Evolutionary conservation across 1,140 invertebrate species (phyloP).

Genomic region (Platyscapa corneri): DNA sequence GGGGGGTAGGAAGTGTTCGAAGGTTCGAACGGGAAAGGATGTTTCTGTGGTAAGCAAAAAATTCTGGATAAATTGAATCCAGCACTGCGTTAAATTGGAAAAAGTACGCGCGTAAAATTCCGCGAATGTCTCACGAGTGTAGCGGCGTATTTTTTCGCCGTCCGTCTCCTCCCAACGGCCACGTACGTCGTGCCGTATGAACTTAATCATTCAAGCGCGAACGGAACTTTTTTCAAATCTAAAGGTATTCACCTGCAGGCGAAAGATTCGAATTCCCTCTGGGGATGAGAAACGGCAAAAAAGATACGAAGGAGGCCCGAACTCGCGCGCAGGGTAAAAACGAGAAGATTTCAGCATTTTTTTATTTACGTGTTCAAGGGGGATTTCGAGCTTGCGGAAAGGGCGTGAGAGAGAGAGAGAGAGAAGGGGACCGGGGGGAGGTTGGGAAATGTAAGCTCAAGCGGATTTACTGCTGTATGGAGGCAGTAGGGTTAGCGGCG

Average conservation of each 20-base stretch:
- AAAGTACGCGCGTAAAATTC: conserved; percentile 28
- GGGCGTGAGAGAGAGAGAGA: not conserved
- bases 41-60: not conserved
- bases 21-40: not conserved
- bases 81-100: conserved; percentile 45
- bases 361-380: not conserved
- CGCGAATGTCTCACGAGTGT: conserved; percentile 14
- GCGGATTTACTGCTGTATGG: conserved; percentile 16
- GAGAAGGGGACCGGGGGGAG: not conserved
- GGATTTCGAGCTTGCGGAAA: not conserved
- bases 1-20: not conserved
- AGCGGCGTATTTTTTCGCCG: not conserved
- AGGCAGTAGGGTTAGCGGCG: not conserved
- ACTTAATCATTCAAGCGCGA: conserved; percentile 26
- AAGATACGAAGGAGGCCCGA: not conserved
- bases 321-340: not conserved
- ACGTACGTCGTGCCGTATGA: not conserved
- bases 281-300: not conserved
- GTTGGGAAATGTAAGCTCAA: conserved; percentile 22
- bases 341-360: not conserved
- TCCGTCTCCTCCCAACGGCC: not conserved
- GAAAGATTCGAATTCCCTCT: not conserved
- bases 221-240: conserved; percentile 3
- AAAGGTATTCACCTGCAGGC: not conserved
- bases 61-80: conserved; percentile 43